Evolutionary conservation across 2,888 invertebrate genomes (phyloP), one percentile per base, ranked within the genome.

Genomic region (Melipona beecheii): DNA sequence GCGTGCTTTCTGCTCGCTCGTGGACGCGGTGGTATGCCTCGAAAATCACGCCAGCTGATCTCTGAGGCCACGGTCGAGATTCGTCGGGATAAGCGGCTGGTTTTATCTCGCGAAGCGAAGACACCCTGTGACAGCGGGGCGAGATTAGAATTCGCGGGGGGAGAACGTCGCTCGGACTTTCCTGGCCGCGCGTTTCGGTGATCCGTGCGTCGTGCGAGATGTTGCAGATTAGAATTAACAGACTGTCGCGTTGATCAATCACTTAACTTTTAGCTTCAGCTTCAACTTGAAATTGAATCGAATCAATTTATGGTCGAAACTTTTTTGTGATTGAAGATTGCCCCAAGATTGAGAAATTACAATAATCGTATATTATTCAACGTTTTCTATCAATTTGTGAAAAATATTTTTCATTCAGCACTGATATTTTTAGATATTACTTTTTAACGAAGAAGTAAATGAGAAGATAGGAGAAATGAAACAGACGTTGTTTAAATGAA

Each of bases 1-100:
- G 68, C 68, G 27, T 74, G 73, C 71, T 78, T 80, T 83, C 65
- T 68, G 76, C 66, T 43, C 74, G 75, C 69, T 66, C 75, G 80
- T 66, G 76, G 74, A 86, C 87, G 81, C 86, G 75, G 65, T 85
- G 86, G 88, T 82, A 84, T 82, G 86, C 81, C 83, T 85, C 86
- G 83, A 90, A 89, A 91, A 91, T 91, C 90, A 78, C 87, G 86
- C 86, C 86, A 85, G 78, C 89, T 87, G 90, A 90, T 91, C 91
- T 90, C 87, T 64, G 83, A 83, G 86, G 85, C 87, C 83, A 87
- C 87, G 88, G 78, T 84, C 84, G 86, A 88, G 87, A 90, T 89
- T 86, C 77, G 72, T 5, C 66, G 73, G 81, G 91, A 91, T 91
- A 91, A 89, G 88, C 80, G 88, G 87, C 90, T 88, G 90, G 90